phyloP scores from a whole-genome alignment of 2,113 vertebrate genomes.

The Clupea harengus region DNA sequence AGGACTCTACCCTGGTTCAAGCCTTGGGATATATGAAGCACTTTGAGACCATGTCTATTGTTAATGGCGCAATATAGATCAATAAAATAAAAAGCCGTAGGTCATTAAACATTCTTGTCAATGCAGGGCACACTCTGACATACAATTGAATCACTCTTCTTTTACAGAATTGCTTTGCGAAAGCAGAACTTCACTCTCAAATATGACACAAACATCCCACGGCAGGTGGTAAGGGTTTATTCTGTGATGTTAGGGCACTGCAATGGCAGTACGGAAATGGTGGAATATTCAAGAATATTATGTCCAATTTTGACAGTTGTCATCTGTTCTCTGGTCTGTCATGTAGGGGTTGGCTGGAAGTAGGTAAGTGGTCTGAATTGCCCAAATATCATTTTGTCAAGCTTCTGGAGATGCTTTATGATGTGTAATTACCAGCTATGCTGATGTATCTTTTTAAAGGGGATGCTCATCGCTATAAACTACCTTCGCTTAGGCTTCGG shows the following conservation, averaged over 20 bases:
- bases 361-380: conserved; percentile 61
- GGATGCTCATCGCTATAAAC: neutral
- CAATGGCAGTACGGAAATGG: neutral
- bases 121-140: neutral
- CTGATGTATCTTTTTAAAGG: neutral
- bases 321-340: conserved; percentile 28
- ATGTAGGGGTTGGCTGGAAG: conserved; percentile 78
- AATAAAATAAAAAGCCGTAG: neutral
- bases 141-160: neutral
- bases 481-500: neutral
- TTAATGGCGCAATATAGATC: neutral
- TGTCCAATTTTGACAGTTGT: too few relatives aligned
- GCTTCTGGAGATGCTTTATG: neutral
- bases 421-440: too few relatives aligned
- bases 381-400: neutral
- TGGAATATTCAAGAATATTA: neutral
- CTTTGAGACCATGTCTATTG: neutral
- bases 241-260: neutral
- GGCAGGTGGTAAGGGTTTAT: conserved; percentile 74
- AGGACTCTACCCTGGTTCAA: neutral
- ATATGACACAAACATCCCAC: conserved; percentile 82
- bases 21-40: neutral
- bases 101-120: neutral
- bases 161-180: conserved; percentile 73
- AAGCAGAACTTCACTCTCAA: conserved; percentile 83